Evolutionary conservation across 2,113 vertebrate species (phyloP).

Genomic region (Otis tarda): DNA sequence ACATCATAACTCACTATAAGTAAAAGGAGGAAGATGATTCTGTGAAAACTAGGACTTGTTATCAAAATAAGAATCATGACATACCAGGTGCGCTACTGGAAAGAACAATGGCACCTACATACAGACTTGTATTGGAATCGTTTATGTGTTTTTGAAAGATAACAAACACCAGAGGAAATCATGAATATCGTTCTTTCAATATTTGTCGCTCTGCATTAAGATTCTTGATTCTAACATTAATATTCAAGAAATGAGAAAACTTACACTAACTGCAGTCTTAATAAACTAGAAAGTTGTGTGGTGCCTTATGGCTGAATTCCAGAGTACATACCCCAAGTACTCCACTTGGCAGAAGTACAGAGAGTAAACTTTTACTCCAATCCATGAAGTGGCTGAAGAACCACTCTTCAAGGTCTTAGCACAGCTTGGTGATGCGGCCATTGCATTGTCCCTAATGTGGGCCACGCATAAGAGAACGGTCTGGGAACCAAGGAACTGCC

Average conservation of each 20-base stretch:
- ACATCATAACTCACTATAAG: slow-evolving; percentile 94
- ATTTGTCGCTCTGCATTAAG: background rate
- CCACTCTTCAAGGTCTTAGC: background rate
- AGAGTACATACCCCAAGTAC: background rate
- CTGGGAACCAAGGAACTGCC: background rate
- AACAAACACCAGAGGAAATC: background rate
- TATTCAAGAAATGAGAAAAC: background rate
- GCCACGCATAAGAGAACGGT: background rate
- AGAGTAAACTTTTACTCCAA: background rate
- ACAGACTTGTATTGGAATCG: background rate
- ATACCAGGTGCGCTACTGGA: background rate
- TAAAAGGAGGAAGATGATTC: background rate
- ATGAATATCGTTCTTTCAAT: background rate
- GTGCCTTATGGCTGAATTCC: background rate
- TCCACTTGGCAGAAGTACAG: background rate
- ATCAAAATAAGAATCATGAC: background rate
- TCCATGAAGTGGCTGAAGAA: background rate
- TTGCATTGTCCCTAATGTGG: background rate
- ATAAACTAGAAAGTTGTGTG: background rate
- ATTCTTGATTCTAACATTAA: background rate
- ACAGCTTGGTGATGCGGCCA: background rate
- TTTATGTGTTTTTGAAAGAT: background rate
- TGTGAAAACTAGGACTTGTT: background rate
- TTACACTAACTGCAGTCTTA: background rate
- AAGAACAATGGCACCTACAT: background rate